These are phyloP conservation scores for Andrena hattorfiana DNA, from an alignment of 2,888 invertebrate species.

Conservation along the genomic window DNA sequence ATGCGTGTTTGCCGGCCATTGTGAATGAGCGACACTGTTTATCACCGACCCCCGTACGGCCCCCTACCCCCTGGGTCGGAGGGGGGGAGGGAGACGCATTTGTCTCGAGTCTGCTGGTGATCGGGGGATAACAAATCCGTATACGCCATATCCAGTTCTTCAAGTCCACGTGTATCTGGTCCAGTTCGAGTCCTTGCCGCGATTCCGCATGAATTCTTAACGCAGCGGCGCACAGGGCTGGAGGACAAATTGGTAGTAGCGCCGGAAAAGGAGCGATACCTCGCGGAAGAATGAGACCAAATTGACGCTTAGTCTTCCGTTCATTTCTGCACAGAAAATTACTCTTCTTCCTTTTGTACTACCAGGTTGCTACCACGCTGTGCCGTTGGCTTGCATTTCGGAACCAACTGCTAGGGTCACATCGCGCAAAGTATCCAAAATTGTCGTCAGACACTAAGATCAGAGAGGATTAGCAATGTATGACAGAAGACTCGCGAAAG, in stretches of 20 bases:
- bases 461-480: conserved; percentile 15
- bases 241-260: neutral
- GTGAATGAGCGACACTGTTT: conserved; percentile 85
- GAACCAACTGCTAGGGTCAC: neutral
- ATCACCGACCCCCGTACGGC: conserved; percentile 83
- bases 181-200: conserved; percentile 13
- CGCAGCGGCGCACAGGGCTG: no score
- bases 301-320: no score
- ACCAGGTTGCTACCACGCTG: neutral
- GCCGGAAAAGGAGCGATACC: neutral
- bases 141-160: conserved; percentile 52
- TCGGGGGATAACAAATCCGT: conserved; percentile 80
- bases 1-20: conserved; percentile 84
- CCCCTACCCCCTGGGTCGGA: conserved; percentile 74
- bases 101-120: conserved; percentile 78
- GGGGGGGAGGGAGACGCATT: conserved; percentile 74
- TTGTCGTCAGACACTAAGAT: neutral
- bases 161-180: conserved; percentile 47
- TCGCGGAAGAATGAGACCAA: neutral
- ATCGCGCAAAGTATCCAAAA: neutral
- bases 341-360: neutral
- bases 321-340: neutral
- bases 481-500: conserved; percentile 22
- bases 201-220: neutral
- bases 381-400: neutral